Conservation (phyloP, 2,797 vertebrate genomes). For the Rhabdophis nuchalis region DNA sequence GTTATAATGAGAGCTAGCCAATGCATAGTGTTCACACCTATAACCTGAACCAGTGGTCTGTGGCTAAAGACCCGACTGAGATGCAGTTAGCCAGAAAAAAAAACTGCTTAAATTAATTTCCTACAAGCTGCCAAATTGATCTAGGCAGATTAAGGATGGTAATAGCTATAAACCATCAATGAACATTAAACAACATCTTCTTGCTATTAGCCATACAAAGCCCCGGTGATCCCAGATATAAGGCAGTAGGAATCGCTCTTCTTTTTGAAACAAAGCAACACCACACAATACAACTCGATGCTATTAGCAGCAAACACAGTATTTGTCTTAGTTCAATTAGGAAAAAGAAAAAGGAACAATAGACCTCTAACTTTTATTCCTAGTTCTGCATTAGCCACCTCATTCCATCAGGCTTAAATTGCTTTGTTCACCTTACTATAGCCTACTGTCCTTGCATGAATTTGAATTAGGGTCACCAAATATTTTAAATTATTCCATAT, state of each 20-base stretch:
- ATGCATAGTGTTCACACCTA: not conserved
- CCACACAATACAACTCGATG: not conserved
- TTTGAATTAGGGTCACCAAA: not conserved
- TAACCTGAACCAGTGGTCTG: not conserved
- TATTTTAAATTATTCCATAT: not conserved
- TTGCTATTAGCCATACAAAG: not conserved
- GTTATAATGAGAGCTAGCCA: not conserved
- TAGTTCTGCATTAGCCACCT: not conserved
- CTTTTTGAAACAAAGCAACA: not conserved
- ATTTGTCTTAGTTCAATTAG: not conserved
- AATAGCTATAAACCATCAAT: not conserved
- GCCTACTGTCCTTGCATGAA: not conserved
- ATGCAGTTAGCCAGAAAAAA: not conserved
- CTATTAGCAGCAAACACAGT: not conserved
- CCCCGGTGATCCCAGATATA: no score
- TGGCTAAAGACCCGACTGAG: not conserved
- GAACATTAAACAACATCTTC: not conserved
- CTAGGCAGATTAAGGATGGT: not conserved
- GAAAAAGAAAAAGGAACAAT: not conserved
- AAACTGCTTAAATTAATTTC: not conserved
- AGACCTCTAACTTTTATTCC: not conserved
- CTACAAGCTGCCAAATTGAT: not conserved
- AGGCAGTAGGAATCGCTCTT: not conserved
- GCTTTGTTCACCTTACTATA: not conserved
- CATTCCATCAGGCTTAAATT: not conserved